These are phyloP conservation scores for Bombus impatiens DNA, from an alignment of 1,140 invertebrate genomes.

Conservation along the genomic window DNA sequence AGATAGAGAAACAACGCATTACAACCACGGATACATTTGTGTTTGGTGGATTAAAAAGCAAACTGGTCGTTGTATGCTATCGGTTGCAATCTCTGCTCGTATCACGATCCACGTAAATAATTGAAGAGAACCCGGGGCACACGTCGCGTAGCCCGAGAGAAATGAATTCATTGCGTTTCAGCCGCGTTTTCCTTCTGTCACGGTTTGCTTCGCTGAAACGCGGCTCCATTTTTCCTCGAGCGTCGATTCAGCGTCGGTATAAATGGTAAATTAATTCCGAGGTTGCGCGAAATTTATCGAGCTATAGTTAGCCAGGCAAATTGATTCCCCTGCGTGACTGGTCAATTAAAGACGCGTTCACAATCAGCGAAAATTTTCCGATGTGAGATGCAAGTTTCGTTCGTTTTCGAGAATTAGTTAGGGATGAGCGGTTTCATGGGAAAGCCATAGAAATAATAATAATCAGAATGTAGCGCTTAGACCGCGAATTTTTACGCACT, in stretches of 20 bases:
- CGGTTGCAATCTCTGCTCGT: not conserved
- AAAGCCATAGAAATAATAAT: not conserved
- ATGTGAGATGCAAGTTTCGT: not conserved
- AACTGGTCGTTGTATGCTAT: not conserved
- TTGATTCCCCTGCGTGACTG: not conserved
- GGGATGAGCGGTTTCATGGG: not conserved
- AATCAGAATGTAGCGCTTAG: no score
- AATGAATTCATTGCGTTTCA: conserved; percentile 5
- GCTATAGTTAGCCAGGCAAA: not conserved
- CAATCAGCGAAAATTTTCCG: not conserved
- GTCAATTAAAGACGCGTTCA: not conserved
- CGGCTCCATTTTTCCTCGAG: not conserved
- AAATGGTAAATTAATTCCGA: conserved; percentile 1
- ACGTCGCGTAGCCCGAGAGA: not conserved
- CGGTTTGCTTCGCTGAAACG: no score
- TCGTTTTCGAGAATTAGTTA: not conserved
- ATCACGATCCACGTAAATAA: not conserved
- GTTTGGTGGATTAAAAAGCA: not conserved
- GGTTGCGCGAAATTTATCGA: conserved; percentile 18
- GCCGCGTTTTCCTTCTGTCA: not conserved
- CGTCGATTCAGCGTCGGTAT: conserved; percentile 4
- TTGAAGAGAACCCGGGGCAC: not conserved
- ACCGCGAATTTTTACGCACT: no score
- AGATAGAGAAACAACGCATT: not conserved
- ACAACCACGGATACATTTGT: not conserved